Conservation (phyloP, 2,888 invertebrate species). For the Acanthosepion esculentum region DNA sequence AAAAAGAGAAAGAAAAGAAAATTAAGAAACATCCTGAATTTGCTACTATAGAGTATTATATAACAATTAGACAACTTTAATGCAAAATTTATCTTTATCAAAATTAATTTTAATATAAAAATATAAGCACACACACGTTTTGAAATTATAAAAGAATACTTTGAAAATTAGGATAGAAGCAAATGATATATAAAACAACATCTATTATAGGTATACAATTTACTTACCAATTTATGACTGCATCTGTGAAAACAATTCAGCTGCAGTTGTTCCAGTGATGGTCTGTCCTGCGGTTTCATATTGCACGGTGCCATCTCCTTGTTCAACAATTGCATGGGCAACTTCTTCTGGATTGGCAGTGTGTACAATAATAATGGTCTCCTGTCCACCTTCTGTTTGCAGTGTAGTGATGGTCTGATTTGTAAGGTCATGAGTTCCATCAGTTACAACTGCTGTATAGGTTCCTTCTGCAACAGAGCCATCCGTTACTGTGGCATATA, state of each 20-base stretch:
- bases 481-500: conserved; percentile 55
- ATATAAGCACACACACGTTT: no score
- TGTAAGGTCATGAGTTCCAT: conserved; percentile 63
- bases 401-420: conserved; percentile 68
- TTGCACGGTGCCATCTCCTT: conserved; percentile 65
- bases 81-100: no score
- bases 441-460: conserved; percentile 63
- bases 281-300: conserved; percentile 52
- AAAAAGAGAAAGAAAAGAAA: background rate
- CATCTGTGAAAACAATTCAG: conserved; percentile 50
- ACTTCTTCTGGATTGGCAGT: conserved; percentile 69
- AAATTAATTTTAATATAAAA: no score
- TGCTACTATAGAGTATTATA: no score
- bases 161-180: no score
- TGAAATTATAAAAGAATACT: no score
- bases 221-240: conserved; percentile 48
- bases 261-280: conserved; percentile 49
- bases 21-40: no score
- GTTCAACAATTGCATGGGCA: conserved; percentile 69
- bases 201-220: background rate
- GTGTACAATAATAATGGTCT: conserved; percentile 71
- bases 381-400: conserved; percentile 68
- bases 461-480: conserved; percentile 56
- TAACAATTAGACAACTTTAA: no score
- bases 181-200: no score